These are phyloP conservation scores for Apamea crenata DNA, from an alignment of 2,888 invertebrate genomes.

Conservation along the genomic window DNA sequence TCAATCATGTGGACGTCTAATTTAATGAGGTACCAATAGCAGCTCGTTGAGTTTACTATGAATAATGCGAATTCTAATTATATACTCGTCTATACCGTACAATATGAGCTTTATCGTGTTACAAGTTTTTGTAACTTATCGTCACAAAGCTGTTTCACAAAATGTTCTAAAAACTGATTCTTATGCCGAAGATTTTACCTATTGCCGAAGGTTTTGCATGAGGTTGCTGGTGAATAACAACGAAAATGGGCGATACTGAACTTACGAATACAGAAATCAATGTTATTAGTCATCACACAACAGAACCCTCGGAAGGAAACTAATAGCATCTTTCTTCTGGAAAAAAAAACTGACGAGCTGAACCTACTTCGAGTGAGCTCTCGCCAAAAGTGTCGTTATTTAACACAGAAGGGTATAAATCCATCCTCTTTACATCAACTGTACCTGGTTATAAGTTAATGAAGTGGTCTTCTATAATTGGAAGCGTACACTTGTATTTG, in stretches of 20 bases:
- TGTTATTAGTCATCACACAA: background rate
- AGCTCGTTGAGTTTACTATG: conserved; percentile 13
- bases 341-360: background rate
- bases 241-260: background rate
- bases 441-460: background rate
- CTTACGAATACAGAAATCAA: background rate
- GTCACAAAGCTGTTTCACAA: background rate
- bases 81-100: conserved; percentile 5
- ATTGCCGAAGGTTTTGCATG: background rate
- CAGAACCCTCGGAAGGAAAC: background rate
- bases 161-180: background rate
- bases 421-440: background rate
- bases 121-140: conserved; percentile 11
- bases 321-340: background rate
- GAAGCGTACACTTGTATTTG: background rate
- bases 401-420: too few species aligned
- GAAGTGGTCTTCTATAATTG: background rate
- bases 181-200: background rate
- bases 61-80: conserved; percentile 52
- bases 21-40: conserved; percentile 48
- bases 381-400: background rate
- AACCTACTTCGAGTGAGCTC: background rate
- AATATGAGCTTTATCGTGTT: conserved; percentile 30
- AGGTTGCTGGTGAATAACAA: background rate
- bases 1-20: conserved; percentile 61